phyloP scores from a whole-genome alignment of 2,797 vertebrate species.

The Caiman crocodilus region DNA sequence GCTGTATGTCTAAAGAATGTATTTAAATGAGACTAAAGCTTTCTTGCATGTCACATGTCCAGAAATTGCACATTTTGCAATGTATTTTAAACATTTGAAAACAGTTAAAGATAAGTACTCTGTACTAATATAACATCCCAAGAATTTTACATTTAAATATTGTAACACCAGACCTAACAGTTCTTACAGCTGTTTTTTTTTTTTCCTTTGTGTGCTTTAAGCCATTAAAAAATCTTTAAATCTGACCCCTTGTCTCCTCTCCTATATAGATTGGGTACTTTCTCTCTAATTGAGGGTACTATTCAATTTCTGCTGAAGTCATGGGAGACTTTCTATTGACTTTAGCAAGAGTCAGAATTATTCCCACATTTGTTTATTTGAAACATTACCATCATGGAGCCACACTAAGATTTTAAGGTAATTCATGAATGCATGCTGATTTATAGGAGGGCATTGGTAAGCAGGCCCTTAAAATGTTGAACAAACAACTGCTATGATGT shows the following conservation, averaged over 20 bases:
- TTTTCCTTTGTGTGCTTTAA: neutral
- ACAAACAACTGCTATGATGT: neutral
- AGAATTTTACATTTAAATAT: constrained; percentile 23
- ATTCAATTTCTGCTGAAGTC: neutral
- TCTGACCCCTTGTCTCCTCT: neutral
- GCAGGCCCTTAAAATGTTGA: neutral
- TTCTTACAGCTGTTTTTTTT: constrained; percentile 4
- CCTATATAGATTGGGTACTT: neutral
- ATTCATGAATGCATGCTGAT: neutral
- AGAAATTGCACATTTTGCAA: neutral
- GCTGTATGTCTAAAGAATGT: neutral
- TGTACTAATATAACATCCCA: neutral
- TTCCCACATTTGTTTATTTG: neutral
- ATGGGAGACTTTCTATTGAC: neutral
- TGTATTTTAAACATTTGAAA: neutral
- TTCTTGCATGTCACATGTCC: neutral
- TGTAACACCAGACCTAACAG: neutral
- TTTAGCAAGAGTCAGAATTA: neutral
- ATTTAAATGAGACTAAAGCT: neutral
- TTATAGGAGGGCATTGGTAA: neutral
- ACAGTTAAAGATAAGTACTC: neutral
- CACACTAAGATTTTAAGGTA: neutral
- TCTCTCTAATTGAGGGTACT: neutral
- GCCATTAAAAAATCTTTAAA: neutral
- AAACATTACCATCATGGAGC: neutral